Percentiles rank a stretch among this genome's conserved stretches.
These are phyloP conservation scores for Leptinotarsa defecta DNA, from an alignment of 1,140 invertebrate species.

Conservation along the genomic window DNA sequence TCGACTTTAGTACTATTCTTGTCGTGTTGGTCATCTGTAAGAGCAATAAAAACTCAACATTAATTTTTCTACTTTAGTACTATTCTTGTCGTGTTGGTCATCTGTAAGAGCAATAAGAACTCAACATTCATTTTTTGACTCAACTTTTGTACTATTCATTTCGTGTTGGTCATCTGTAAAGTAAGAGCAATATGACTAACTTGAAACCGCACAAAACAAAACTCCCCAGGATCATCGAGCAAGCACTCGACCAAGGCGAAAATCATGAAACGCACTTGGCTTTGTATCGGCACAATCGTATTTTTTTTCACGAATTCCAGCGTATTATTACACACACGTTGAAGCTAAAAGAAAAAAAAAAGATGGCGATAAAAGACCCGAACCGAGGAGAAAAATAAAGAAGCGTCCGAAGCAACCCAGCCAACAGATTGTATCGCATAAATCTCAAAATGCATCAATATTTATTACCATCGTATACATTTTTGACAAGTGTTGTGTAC, in stretches of 20 bases:
- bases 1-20: no score
- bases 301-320: conserved; percentile 4
- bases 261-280: neutral
- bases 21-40: no score
- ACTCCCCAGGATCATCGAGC: neutral
- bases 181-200: no score
- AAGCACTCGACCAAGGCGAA: neutral
- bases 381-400: neutral
- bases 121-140: no score
- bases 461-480: conserved; percentile 2
- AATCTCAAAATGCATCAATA: conserved; percentile 1
- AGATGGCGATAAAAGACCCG: neutral
- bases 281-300: conserved; percentile 2
- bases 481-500: conserved; percentile 3
- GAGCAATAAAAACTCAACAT: no score
- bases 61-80: no score
- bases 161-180: no score
- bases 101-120: no score
- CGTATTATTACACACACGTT: conserved; percentile 3
- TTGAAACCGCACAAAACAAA: no score
- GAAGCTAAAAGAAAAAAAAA: neutral
- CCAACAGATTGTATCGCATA: conserved; percentile 3
- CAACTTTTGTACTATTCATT: no score
- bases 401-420: neutral
- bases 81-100: no score